Percentiles rank a stretch among this genome's conserved stretches.
Conservation (phyloP, 92 coral and sea anemone species). For the Pocillopora grandis region DNA sequence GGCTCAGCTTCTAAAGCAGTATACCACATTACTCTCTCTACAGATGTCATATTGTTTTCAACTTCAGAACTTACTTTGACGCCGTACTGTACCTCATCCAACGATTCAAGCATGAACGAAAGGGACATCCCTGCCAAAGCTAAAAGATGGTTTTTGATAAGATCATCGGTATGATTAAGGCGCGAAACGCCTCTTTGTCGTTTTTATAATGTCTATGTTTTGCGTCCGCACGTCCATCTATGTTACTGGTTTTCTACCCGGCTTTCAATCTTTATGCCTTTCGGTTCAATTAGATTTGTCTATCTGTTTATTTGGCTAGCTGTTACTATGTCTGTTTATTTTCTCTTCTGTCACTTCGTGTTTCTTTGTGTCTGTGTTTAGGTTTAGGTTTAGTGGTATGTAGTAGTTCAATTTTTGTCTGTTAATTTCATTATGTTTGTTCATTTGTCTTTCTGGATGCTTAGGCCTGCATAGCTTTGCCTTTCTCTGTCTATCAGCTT, state of each 20-base stretch:
- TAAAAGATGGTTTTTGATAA: not conserved
- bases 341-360: not conserved
- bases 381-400: too few relatives aligned
- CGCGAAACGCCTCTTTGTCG: too few relatives aligned
- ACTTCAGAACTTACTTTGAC: slow-evolving; percentile 15
- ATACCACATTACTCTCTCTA: slow-evolving; percentile 34
- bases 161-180: too few relatives aligned
- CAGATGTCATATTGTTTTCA: slow-evolving; percentile 44
- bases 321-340: too few relatives aligned
- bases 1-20: slow-evolving; percentile 30
- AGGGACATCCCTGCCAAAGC: slow-evolving; percentile 33
- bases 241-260: too few relatives aligned
- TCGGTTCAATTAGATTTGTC: not conserved
- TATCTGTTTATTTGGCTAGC: not conserved
- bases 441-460: too few relatives aligned
- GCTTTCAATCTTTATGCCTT: not conserved
- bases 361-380: not conserved
- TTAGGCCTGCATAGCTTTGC: too few relatives aligned
- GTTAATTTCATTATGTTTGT: too few relatives aligned
- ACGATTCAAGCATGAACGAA: slow-evolving; percentile 7
- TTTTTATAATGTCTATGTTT: too few relatives aligned
- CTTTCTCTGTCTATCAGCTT: too few relatives aligned
- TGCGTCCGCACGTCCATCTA: too few relatives aligned
- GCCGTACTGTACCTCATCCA: slow-evolving; percentile 12
- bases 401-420: too few relatives aligned